phyloP scores from a whole-genome alignment of 2,113 vertebrate species.

The Paramormyrops kingsleyae region DNA sequence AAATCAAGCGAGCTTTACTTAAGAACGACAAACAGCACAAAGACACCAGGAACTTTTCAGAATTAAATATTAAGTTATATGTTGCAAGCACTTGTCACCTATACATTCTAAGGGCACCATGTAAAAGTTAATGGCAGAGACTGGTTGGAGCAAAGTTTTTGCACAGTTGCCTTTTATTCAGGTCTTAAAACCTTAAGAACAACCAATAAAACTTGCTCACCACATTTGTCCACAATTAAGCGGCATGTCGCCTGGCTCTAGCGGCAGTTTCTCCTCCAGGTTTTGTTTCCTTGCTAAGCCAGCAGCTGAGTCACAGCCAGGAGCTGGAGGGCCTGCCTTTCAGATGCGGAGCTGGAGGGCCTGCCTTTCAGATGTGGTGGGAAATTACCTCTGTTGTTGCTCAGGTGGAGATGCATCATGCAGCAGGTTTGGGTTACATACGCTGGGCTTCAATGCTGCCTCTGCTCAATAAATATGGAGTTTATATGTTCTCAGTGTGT shows the following conservation, averaged over 20 bases:
- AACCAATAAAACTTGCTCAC: neutral
- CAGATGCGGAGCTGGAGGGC: neutral
- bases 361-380: neutral
- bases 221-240: slow-evolving; percentile 7
- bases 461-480: neutral
- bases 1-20: neutral
- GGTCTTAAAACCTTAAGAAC: neutral
- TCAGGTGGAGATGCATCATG: neutral
- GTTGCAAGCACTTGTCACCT: neutral
- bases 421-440: neutral
- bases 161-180: neutral
- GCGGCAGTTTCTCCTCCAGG: neutral
- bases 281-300: neutral
- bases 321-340: neutral
- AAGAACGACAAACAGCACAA: neutral
- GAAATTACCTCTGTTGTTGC: neutral
- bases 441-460: neutral
- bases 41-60: neutral
- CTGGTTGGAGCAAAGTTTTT: neutral
- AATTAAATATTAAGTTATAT: neutral
- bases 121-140: neutral
- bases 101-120: neutral
- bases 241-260: neutral
- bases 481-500: neutral
- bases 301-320: neutral